Percentiles rank a stretch among this genome's conserved stretches.
These are phyloP conservation scores for Meliscaeva auricollis DNA, from an alignment of 2,888 invertebrate species.

Conservation along the genomic window DNA sequence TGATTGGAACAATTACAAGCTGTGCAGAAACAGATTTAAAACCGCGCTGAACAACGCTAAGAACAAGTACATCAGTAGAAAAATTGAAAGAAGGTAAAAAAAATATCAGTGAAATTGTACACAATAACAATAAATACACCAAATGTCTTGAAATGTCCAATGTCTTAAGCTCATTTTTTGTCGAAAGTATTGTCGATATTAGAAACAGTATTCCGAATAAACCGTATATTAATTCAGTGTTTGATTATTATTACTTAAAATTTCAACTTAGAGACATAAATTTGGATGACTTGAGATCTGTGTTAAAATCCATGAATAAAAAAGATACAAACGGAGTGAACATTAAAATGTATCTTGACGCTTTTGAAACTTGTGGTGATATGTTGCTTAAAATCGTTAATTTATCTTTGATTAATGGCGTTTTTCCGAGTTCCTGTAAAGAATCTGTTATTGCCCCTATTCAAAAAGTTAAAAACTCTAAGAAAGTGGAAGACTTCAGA, in stretches of 20 bases:
- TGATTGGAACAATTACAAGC: neutral
- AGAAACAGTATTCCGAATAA: neutral
- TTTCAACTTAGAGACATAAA: neutral
- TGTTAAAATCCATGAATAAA: neutral
- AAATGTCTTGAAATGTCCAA: neutral
- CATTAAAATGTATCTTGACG: neutral
- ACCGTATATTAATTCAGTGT: neutral
- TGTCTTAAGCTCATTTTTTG: neutral
- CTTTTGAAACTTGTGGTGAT: neutral
- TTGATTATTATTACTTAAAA: neutral
- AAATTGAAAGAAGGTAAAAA: neutral
- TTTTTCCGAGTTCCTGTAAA: neutral
- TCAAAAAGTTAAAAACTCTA: slow-evolving; percentile 21
- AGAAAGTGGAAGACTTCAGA: slow-evolving; percentile 12
- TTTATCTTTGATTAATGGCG: neutral
- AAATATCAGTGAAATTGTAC: neutral
- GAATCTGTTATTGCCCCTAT: neutral
- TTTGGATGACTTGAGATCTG: neutral
- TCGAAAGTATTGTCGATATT: neutral
- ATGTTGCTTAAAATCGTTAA: neutral
- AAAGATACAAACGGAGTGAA: neutral
- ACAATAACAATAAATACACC: neutral
- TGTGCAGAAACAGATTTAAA: neutral
- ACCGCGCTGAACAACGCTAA: neutral
- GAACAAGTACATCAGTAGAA: neutral